Evolutionary conservation across 2,113 vertebrate species (phyloP).

Genomic region (Acrocephalus kingi): DNA sequence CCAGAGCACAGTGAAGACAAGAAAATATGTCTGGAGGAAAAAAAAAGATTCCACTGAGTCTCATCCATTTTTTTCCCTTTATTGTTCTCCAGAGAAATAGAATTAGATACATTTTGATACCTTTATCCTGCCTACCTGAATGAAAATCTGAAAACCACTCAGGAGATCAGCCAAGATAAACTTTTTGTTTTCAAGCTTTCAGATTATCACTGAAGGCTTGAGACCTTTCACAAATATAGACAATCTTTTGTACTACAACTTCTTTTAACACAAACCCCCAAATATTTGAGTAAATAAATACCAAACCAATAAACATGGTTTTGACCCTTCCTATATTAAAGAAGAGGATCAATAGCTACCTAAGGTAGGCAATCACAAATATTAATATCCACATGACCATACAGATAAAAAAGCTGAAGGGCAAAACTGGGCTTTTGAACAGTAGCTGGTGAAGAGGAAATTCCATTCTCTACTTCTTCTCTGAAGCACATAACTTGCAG

Average conservation of each 20-base stretch:
- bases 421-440: background rate
- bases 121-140: background rate
- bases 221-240: background rate
- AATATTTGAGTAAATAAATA: background rate
- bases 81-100: background rate
- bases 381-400: background rate
- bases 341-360: background rate
- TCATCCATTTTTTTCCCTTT: rapidly evolving
- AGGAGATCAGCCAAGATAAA: background rate
- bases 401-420: background rate
- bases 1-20: background rate
- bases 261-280: background rate
- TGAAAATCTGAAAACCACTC: background rate
- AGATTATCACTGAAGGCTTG: background rate
- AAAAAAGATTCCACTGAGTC: background rate
- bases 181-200: background rate
- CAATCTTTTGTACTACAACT: rapidly evolving
- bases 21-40: background rate
- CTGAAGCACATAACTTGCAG: background rate
- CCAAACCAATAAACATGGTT: background rate
- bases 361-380: background rate
- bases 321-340: background rate
- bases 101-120: background rate
- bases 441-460: background rate
- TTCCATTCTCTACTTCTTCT: background rate